A percentile compares a stretch with the other conserved stretches of the same genome.
Evolutionary conservation across 1,140 invertebrate genomes (phyloP).

Genomic region (Paramacrobiotus metropolitanus): DNA sequence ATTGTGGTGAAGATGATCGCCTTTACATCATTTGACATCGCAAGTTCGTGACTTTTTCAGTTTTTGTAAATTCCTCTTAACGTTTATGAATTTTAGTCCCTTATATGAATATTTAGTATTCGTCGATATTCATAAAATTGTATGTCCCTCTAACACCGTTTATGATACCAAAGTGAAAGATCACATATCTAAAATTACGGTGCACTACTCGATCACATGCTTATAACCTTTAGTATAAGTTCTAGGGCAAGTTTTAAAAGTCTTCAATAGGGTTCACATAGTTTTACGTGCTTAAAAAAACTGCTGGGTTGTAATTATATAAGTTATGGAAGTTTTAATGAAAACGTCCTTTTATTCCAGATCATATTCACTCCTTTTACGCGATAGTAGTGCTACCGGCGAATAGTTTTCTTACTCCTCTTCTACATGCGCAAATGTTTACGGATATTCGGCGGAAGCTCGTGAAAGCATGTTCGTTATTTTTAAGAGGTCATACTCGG

Average conservation of each 20-base stretch:
- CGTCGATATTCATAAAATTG: too few species aligned
- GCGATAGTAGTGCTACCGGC: neutral
- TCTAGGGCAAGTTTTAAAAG: too few species aligned
- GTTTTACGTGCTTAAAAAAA: too few species aligned
- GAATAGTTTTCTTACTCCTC: neutral
- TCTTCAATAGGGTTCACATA: too few species aligned
- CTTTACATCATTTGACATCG: slow-evolving; percentile 17
- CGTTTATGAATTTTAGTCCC: neutral
- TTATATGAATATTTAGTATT: neutral
- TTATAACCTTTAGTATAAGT: too few species aligned
- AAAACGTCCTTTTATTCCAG: too few species aligned
- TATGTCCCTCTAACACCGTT: too few species aligned
- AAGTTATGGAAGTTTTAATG: too few species aligned
- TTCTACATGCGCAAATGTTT: neutral
- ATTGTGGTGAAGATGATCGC: slow-evolving; percentile 40
- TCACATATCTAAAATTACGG: too few species aligned
- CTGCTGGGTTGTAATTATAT: neutral
- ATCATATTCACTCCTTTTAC: neutral
- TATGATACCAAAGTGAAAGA: too few species aligned
- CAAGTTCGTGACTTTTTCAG: neutral
- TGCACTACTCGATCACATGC: too few species aligned
- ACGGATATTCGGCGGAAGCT: neutral
- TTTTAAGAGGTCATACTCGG: neutral
- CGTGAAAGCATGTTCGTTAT: neutral
- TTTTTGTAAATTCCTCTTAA: neutral